A percentile compares a stretch with the other conserved stretches of the same genome.
phyloP scores from a whole-genome alignment of 2,888 invertebrate genomes.

The Meloe dianella region DNA sequence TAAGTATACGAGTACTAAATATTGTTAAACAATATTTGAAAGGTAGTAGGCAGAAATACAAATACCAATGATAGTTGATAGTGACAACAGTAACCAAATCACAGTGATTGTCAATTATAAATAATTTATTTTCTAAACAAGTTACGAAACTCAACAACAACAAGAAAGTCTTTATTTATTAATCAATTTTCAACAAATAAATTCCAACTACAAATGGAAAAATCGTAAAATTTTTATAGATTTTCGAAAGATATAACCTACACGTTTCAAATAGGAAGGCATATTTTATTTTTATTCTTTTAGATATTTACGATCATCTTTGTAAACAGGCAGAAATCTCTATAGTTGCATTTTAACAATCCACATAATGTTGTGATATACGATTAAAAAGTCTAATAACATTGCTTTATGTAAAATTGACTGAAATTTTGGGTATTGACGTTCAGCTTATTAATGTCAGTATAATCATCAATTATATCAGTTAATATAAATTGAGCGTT shows the following conservation, averaged over 20 bases:
- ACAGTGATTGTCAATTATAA: not conserved
- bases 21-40: too few species aligned
- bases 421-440: not conserved
- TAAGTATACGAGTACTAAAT: too few species aligned
- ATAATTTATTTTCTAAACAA: not conserved
- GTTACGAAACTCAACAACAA: slow-evolving; percentile 1
- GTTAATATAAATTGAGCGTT: not conserved
- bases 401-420: too few species aligned
- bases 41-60: too few species aligned
- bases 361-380: not conserved
- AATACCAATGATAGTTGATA: too few species aligned
- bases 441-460: not conserved
- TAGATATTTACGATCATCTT: too few species aligned
- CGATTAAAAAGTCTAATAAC: not conserved
- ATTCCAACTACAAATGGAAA: not conserved
- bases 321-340: too few species aligned
- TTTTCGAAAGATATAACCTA: slow-evolving; percentile 1
- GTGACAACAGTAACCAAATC: not conserved
- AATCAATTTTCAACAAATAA: not conserved
- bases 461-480: not conserved
- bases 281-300: not conserved
- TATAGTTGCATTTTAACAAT: not conserved
- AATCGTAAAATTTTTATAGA: slow-evolving; percentile 5
- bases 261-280: not conserved
- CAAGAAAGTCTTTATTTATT: not conserved